Evolutionary conservation across 2,797 vertebrate species (phyloP), one percentile per base, ranked within the genome.

Genomic region (Somateria mollissima): DNA sequence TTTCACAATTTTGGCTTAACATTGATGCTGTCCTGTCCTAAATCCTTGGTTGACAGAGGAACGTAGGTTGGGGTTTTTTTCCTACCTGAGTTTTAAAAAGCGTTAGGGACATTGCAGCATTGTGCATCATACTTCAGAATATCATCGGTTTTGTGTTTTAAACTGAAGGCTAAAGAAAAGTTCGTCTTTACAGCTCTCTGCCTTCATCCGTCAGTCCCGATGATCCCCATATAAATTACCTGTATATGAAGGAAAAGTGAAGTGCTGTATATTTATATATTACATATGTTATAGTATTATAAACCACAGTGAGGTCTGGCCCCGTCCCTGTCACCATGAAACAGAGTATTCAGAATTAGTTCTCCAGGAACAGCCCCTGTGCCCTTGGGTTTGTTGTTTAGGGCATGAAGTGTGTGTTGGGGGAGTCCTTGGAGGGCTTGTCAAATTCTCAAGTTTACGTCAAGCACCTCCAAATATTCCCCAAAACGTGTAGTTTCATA

Each of bases 91-190:
- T 30, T 91, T 43, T 3, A 61, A 56, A 49, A 60, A 39, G 1
- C 3, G 4, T 3, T 32, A 6, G 51, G 45, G 78, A 27, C 17
- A 11, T 49, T 0, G 0, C 39, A 65, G 28, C 24, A 19, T 64
- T 37, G 32, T 17, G 11, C 39, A 5, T 18, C 36, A 7, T 32
- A 32, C 19, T 19, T 27, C 13, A 66, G 43, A n/a, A 36, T 39
- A 10, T 49, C 7, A 0, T 7, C 3, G 22, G 65, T 60, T 16
- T 60, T 11, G 14, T 27, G 7, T 41, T 75, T 65, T 21, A 20
- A 69, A 72, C 61, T 10, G 13, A 81, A 75, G 22, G 34, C 57
- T 10, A 10, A 81, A 71, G 21, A 32, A 32, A 32, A n/a, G 30
- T 32, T n/a, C 12, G 16, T 18, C 20, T 86, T 64, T 7, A 20